phyloP scores from a whole-genome alignment of 2,113 vertebrate genomes.

The Geococcyx californianus region DNA sequence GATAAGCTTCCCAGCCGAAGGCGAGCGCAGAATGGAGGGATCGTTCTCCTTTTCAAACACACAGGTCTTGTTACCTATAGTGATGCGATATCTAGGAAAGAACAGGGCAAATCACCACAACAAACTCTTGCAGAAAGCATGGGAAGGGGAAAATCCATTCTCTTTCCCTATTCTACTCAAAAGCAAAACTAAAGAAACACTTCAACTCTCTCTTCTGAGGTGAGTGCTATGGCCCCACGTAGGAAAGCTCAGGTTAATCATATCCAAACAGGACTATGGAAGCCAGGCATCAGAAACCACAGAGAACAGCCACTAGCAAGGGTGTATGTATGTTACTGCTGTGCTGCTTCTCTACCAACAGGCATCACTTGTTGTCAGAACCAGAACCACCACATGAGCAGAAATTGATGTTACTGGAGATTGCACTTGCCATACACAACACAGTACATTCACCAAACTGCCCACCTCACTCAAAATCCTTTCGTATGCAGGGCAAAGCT shows the following conservation, averaged over 20 bases:
- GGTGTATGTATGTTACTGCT: background rate
- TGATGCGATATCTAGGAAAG: slow-evolving; percentile 90
- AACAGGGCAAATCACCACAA: background rate
- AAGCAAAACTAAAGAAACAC: background rate
- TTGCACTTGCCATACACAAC: background rate
- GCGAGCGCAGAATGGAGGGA: slow-evolving; percentile 92
- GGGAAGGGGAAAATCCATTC: background rate
- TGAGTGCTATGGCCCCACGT: background rate
- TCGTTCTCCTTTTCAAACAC: slow-evolving; percentile 99
- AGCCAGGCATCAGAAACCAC: background rate
- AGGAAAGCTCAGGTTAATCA: background rate
- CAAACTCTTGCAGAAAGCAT: background rate
- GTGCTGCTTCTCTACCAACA: background rate
- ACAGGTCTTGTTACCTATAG: slow-evolving; percentile 98
- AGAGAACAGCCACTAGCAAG: background rate
- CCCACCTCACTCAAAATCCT: background rate
- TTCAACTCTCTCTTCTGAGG: background rate
- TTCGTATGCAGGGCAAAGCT: background rate
- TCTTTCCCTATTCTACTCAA: background rate
- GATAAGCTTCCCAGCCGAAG: slow-evolving; percentile 95
- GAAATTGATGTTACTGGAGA: background rate
- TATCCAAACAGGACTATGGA: background rate
- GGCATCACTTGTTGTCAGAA: background rate
- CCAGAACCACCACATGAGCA: background rate
- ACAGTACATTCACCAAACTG: background rate